These are phyloP conservation scores for Hirudo medicinalis DNA, from an alignment of 1,140 invertebrate genomes.

Conservation along the genomic window DNA sequence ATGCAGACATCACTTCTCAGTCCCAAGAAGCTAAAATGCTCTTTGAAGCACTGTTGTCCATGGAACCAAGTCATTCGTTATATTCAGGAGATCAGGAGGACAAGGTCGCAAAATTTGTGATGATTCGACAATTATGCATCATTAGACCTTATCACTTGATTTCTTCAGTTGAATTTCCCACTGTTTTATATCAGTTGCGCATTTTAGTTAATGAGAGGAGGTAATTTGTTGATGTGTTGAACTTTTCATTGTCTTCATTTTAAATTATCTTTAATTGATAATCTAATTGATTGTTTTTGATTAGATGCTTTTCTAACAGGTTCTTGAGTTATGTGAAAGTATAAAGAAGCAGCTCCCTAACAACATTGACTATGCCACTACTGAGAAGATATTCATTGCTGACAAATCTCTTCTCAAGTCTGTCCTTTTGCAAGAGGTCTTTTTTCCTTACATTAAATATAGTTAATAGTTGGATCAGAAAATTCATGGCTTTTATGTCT, in stretches of 20 bases:
- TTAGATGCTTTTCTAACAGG: slow-evolving; percentile 39
- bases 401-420: slow-evolving; percentile 62
- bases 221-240: no score
- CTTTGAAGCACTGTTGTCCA: slow-evolving; percentile 41
- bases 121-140: neutral
- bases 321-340: slow-evolving; percentile 55
- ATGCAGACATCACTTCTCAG: slow-evolving; percentile 43
- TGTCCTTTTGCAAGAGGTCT: slow-evolving; percentile 64
- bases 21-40: slow-evolving; percentile 40
- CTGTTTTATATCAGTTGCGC: no score
- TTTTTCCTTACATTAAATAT: neutral
- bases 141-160: no score
- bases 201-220: no score
- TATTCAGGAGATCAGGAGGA: slow-evolving; percentile 37
- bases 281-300: neutral
- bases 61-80: slow-evolving; percentile 37
- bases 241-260: no score
- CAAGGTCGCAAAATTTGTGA: slow-evolving; percentile 26
- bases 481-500: no score
- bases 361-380: slow-evolving; percentile 60
- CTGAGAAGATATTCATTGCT: slow-evolving; percentile 55
- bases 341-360: slow-evolving; percentile 56
- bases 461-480: neutral
- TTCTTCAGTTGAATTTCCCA: no score
- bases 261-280: no score